These are phyloP conservation scores for Stenoptilia bipunctidactyla DNA, from an alignment of 2,888 invertebrate genomes.

Conservation along the genomic window DNA sequence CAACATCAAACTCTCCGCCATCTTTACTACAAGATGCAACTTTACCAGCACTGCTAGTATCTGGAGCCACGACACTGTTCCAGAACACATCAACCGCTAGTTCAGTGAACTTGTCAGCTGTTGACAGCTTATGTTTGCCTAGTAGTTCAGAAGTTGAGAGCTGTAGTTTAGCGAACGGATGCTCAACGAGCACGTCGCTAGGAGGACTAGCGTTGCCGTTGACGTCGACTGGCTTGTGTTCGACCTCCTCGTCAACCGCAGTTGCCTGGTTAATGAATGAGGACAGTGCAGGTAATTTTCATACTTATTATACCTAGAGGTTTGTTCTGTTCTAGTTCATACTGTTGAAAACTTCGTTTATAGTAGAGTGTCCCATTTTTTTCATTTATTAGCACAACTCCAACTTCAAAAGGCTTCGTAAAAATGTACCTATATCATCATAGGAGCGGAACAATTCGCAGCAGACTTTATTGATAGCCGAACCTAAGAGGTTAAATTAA, in stretches of 20 bases:
- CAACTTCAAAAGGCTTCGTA: no score
- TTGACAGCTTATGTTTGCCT: conserved; percentile 39
- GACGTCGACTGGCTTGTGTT: conserved; percentile 49
- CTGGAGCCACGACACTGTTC: conserved; percentile 51
- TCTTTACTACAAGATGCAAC: conserved; percentile 54
- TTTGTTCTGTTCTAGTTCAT: no score
- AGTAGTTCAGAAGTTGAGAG: conserved; percentile 39
- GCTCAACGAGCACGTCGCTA: conserved; percentile 36
- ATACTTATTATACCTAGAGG: no score
- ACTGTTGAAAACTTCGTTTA: no score
- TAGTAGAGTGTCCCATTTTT: no score
- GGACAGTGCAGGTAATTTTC: conserved; percentile 55
- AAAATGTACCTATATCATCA: no score
- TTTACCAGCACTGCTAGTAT: conserved; percentile 55
- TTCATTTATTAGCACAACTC: no score
- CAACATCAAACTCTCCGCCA: conserved; percentile 73
- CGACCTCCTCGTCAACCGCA: conserved; percentile 55
- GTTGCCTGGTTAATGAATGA: conserved; percentile 72
- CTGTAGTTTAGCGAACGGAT: conserved; percentile 56
- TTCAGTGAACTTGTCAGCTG: conserved; percentile 31
- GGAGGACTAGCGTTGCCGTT: conserved; percentile 50
- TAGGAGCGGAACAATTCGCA: no score
- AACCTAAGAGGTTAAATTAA: no score
- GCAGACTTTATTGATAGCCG: no score
- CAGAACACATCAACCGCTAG: conserved; percentile 45